phyloP scores from a whole-genome alignment of 2,797 vertebrate genomes.

The Propithecus deckenii region DNA sequence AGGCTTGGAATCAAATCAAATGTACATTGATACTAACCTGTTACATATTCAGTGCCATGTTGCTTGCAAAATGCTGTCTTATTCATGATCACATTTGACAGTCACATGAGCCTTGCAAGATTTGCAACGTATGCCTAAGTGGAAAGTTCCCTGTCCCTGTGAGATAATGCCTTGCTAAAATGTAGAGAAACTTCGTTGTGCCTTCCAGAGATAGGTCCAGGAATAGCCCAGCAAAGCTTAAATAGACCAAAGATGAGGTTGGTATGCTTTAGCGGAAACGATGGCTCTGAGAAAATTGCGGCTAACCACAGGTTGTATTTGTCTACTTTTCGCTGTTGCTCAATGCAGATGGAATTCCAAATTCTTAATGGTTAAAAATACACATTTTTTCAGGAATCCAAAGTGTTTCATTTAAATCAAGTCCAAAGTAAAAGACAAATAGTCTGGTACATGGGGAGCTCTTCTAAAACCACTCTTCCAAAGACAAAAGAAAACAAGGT shows the following conservation, averaged over 20 bases:
- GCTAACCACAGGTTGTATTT: background rate
- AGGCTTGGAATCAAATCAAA: background rate
- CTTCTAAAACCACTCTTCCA: background rate
- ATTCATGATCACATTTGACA: background rate
- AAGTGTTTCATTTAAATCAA: constrained; percentile 20
- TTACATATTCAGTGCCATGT: background rate
- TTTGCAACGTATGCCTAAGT: background rate
- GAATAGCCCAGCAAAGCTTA: background rate
- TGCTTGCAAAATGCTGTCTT: background rate
- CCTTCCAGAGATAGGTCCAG: background rate
- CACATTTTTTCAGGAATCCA: constrained; percentile 22
- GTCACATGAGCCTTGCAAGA: background rate
- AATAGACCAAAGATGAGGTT: background rate
- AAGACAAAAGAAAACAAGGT: background rate
- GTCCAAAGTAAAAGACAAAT: background rate
- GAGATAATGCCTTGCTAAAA: background rate
- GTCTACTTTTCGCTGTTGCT: background rate
- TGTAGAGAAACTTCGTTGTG: background rate
- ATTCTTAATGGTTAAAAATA: background rate
- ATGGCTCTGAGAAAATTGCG: background rate
- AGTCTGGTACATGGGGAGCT: background rate
- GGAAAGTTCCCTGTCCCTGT: background rate
- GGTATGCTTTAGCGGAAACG: background rate
- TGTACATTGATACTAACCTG: background rate
- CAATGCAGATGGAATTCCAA: background rate